A percentile compares a stretch with the other conserved stretches of the same genome.
Evolutionary conservation across 2,797 vertebrate species (phyloP).

Genomic region (Phataginus tricuspis): DNA sequence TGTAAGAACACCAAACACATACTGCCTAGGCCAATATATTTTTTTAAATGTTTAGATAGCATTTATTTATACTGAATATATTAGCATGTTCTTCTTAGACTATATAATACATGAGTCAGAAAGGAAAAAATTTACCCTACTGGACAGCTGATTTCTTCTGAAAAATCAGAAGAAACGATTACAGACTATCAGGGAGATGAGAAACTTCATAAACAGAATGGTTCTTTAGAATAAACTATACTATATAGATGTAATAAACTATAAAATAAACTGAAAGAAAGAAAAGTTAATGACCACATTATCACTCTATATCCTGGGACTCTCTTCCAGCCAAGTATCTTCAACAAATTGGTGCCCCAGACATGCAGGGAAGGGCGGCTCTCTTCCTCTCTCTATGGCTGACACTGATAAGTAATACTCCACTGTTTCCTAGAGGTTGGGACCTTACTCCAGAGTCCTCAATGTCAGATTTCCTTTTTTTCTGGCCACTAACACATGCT

Average conservation of each 20-base stretch:
- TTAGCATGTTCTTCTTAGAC: neutral
- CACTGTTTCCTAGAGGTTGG: neutral
- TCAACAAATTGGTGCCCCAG: neutral
- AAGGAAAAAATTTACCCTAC: neutral
- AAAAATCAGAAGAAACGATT: conserved; percentile 36
- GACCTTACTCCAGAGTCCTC: neutral
- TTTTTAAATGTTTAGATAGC: neutral
- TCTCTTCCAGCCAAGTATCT: neutral
- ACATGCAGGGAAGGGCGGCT: neutral
- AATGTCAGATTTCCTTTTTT: neutral
- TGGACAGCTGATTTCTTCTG: neutral
- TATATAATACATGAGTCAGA: neutral
- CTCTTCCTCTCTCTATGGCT: neutral
- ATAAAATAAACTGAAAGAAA: neutral
- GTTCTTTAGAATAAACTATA: neutral
- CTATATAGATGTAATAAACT: neutral
- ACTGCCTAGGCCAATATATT: neutral
- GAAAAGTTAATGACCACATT: neutral
- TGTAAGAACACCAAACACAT: neutral
- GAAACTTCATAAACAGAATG: neutral
- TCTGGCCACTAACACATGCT: neutral
- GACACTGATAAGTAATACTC: neutral
- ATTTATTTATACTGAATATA: conserved; percentile 23
- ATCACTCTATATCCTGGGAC: neutral
- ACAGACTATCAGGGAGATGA: neutral